Evolutionary conservation across 2,797 vertebrate species (phyloP).

Genomic region (Garrulus glandarius): DNA sequence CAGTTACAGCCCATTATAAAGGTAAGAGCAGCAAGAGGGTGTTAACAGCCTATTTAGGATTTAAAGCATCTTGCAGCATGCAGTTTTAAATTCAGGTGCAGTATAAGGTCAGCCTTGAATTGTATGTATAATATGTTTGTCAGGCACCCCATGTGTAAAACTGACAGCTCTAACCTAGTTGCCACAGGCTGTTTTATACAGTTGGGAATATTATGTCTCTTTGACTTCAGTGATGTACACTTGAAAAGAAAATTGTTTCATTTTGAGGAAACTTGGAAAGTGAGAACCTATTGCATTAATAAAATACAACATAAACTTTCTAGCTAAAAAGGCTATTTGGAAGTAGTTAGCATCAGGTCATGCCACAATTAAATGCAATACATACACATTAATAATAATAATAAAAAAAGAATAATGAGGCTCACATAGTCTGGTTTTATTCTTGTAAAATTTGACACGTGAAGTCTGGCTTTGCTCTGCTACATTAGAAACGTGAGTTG

Average conservation of each 20-base stretch:
- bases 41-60: constrained; percentile 65
- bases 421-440: background rate
- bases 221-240: constrained; percentile 60
- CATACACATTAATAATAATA: background rate
- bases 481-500: background rate
- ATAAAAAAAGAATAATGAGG: background rate
- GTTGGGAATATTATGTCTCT: constrained; percentile 57
- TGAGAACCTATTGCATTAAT: constrained; percentile 12
- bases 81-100: constrained; percentile 69
- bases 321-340: constrained; percentile 8
- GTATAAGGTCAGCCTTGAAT: constrained; percentile 67
- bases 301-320: constrained; percentile 31
- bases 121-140: constrained; percentile 66
- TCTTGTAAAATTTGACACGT: background rate
- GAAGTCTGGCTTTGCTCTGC: background rate
- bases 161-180: constrained; percentile 62
- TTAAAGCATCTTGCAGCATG: constrained; percentile 42
- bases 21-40: constrained; percentile 37
- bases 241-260: constrained; percentile 64
- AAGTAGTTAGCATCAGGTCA: background rate
- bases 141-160: constrained; percentile 64
- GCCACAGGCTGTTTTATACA: constrained; percentile 52
- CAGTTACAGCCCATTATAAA: constrained; percentile 61
- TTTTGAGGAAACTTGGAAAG: constrained; percentile 47
- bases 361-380: background rate